Evolutionary conservation across 1,140 invertebrate species (phyloP).

Genomic region (Drosophila suzukii): DNA sequence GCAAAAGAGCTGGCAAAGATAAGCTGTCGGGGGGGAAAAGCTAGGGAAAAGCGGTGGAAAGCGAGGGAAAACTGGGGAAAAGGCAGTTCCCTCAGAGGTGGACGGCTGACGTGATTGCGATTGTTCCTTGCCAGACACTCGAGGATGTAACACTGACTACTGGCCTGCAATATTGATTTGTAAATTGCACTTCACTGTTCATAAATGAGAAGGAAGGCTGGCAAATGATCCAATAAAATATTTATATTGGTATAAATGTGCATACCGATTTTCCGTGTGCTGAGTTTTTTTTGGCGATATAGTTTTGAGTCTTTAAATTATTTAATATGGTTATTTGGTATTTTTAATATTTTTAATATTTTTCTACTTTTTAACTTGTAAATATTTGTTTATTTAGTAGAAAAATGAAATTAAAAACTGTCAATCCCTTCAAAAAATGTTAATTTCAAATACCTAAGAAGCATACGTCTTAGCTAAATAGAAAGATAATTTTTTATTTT

Average conservation of each 20-base stretch:
- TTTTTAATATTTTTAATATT: too few relatives aligned
- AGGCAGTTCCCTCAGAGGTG: slow-evolving; percentile 26
- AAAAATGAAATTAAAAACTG: too few relatives aligned
- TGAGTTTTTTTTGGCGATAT: too few relatives aligned
- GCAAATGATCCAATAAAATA: not conserved
- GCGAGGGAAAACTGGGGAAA: slow-evolving; percentile 16
- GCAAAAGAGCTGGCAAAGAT: slow-evolving; percentile 40
- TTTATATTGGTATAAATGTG: not conserved
- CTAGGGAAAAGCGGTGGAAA: not conserved
- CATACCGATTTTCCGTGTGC: not conserved
- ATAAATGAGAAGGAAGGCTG: slow-evolving; percentile 4
- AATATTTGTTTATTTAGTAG: too few relatives aligned
- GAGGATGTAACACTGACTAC: slow-evolving; percentile 7
- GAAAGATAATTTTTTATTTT: too few relatives aligned
- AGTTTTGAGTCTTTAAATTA: too few relatives aligned
- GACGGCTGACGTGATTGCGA: slow-evolving; percentile 36
- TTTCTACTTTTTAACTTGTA: too few relatives aligned
- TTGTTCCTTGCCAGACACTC: slow-evolving; percentile 24
- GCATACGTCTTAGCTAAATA: too few relatives aligned
- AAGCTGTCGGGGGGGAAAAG: slow-evolving; percentile 21
- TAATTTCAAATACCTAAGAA: too few relatives aligned
- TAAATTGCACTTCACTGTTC: slow-evolving; percentile 9
- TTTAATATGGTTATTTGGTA: too few relatives aligned
- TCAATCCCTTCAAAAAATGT: too few relatives aligned
- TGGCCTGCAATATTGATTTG: slow-evolving; percentile 30